Evolutionary conservation across 2,888 invertebrate species (phyloP).

Genomic region (Altica lythri): DNA sequence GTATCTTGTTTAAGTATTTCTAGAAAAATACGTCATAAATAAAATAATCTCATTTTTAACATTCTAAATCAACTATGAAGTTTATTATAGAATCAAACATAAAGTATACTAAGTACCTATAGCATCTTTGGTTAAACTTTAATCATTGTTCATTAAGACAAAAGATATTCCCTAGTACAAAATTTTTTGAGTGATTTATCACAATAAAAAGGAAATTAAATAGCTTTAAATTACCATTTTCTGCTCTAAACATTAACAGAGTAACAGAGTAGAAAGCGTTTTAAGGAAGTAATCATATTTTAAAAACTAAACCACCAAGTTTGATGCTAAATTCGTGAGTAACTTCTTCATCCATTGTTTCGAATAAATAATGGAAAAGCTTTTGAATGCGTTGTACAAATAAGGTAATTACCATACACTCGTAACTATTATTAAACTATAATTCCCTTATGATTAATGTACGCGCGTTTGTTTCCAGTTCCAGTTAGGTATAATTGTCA

Average conservation of each 20-base stretch:
- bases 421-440: slow-evolving; percentile 30
- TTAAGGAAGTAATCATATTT: slow-evolving; percentile 18
- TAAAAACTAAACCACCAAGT: slow-evolving; percentile 6
- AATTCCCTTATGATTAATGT: slow-evolving; percentile 37
- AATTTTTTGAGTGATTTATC: too few species aligned
- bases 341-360: slow-evolving; percentile 30
- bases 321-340: slow-evolving; percentile 37
- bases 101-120: too few species aligned
- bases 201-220: too few species aligned
- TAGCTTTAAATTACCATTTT: too few species aligned
- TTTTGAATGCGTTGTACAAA: slow-evolving; percentile 29
- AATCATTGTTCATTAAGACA: too few species aligned
- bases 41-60: too few species aligned
- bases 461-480: slow-evolving; percentile 26
- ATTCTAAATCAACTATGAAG: too few species aligned
- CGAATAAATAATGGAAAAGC: slow-evolving; percentile 25
- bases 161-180: too few species aligned
- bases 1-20: too few species aligned
- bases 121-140: too few species aligned
- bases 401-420: slow-evolving; percentile 32
- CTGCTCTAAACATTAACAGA: background rate
- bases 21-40: too few species aligned
- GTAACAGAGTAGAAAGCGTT: slow-evolving; percentile 12
- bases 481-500: slow-evolving; percentile 24
- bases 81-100: too few species aligned